phyloP scores from a whole-genome alignment of 1,140 invertebrate species.

The Palaemon carinicauda region DNA sequence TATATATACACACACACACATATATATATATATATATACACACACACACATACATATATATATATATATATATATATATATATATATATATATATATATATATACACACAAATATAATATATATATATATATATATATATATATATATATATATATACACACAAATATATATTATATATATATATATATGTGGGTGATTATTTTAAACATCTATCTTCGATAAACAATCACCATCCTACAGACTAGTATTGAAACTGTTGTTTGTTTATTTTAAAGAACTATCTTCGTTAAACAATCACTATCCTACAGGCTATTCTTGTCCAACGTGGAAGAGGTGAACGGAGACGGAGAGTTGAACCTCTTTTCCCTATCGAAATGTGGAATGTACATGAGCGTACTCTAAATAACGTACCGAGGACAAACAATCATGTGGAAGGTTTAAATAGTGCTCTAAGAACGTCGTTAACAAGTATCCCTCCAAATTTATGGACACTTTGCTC shows the following conservation, averaged over 20 bases:
- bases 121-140: neutral
- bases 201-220: neutral
- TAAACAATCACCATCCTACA: too few relatives aligned
- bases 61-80: neutral
- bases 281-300: too few relatives aligned
- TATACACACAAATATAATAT: neutral
- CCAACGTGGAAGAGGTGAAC: neutral
- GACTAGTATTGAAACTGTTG: too few relatives aligned
- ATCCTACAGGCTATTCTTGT: neutral
- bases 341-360: neutral
- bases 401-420: too few relatives aligned
- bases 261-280: too few relatives aligned
- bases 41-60: neutral
- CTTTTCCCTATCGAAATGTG: too few relatives aligned
- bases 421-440: too few relatives aligned
- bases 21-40: neutral
- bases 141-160: slow-evolving; percentile 2
- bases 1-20: neutral
- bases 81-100: neutral
- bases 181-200: neutral
- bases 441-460: too few relatives aligned
- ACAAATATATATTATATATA: too few relatives aligned
- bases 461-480: too few relatives aligned
- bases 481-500: too few relatives aligned
- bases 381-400: too few relatives aligned